phyloP scores from a whole-genome alignment of 1,140 invertebrate species.

The Achatina immaculata region DNA sequence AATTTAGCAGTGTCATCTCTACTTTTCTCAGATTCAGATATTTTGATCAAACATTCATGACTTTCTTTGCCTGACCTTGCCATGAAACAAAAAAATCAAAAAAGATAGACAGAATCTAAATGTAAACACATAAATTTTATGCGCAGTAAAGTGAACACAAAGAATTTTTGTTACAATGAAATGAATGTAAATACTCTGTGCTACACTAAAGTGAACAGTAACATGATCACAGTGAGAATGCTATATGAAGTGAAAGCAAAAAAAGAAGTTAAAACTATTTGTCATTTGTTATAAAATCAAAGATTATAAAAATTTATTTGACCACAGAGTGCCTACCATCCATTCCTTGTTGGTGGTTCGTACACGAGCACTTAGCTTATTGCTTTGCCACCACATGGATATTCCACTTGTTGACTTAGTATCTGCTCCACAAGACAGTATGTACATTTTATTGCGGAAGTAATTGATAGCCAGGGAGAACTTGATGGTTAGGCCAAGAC shows the following conservation, averaged over 20 bases:
- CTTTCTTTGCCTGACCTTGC: too few relatives aligned
- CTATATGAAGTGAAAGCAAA: neutral
- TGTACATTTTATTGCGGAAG: conserved; percentile 51
- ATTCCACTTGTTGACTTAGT: conserved; percentile 42
- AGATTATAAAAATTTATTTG: neutral
- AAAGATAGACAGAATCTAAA: too few relatives aligned
- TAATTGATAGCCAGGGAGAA: conserved; percentile 51
- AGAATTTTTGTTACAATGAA: too few relatives aligned
- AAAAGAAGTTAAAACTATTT: neutral
- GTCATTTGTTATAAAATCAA: neutral
- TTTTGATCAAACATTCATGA: too few relatives aligned
- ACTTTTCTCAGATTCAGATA: too few relatives aligned
- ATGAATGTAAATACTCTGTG: too few relatives aligned
- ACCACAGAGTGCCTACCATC: conserved; percentile 40
- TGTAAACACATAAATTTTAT: too few relatives aligned
- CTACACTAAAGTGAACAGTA: too few relatives aligned
- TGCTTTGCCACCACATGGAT: conserved; percentile 50
- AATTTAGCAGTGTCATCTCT: too few relatives aligned
- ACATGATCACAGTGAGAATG: neutral
- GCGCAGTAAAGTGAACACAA: too few relatives aligned
- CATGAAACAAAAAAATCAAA: too few relatives aligned
- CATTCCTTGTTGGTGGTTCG: conserved; percentile 48
- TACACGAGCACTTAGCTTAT: conserved; percentile 48
- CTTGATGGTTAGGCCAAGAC: conserved; percentile 51
- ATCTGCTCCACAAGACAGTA: conserved; percentile 56